Base-by-base conservation (phyloP, 2,888 invertebrate species). In the Pandemis cinnamomeana region DNA sequence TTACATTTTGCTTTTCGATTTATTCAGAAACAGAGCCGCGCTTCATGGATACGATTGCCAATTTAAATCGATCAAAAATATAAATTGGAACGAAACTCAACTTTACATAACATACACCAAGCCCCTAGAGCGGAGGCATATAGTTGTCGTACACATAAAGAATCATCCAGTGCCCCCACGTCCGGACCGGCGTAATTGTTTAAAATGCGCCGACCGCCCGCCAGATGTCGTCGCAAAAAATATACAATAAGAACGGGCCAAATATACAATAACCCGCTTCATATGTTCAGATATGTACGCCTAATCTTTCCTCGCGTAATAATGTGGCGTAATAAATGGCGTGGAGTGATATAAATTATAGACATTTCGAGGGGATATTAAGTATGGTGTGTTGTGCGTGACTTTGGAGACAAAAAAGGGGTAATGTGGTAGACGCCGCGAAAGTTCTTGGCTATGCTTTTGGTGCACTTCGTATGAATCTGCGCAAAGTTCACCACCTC, bases 161-260 rank as follows among this genome's bases (percentile, higher is more conserved):
- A 58, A 27, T 44, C 74, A 74, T 55, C 74, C 74, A 70, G 73
- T 53, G 10, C 27, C 27, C 7, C 48, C 51, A 44, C 62, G 41
- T 72, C 72, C 42, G 36, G 46, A 67, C 66, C 11, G 48, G 71
- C 67, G 78, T 81, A 82, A 86, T 85, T 86, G 86, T 86, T 88
- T 84, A 86, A 87, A 88, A 84, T 82, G 83, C 80, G 78, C 81
- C 80, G 78, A 71, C 80, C 86, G 87, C 81, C 78, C 76, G 80
- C 88, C 86, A 85, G 81, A 84, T 87, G 87, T 79, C 82, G 80
- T 78, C 63, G 80, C 78, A 80, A 82, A 82, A 82, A 82, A 83
- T 80, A 81, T 81, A 86, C 81, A 81, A 80, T 78, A 82, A 78
- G 79, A 81, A 71, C 73, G 68, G 78, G 72, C 74, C 76, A 75